phyloP scores from a whole-genome alignment of 2,888 invertebrate species.

The Petrolisthes cinctipes region DNA sequence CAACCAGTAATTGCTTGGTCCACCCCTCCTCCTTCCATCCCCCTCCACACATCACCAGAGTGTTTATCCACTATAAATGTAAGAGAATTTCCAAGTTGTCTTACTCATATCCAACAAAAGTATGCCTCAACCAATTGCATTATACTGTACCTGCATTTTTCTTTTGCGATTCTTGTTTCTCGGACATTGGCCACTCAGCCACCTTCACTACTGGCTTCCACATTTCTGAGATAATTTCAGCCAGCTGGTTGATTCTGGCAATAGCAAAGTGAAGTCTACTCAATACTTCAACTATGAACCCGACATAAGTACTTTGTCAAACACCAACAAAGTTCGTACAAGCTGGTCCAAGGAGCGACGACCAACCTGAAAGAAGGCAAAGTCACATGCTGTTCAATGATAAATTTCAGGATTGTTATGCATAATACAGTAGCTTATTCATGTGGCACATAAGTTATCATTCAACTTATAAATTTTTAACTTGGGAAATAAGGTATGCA shows the following conservation, averaged over 20 bases:
- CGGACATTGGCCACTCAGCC: slow-evolving; percentile 68
- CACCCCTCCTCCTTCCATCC: too few relatives aligned
- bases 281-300: slow-evolving; percentile 67
- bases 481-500: too few relatives aligned
- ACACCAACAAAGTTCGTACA: slow-evolving; percentile 63
- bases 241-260: slow-evolving; percentile 73
- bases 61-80: too few relatives aligned
- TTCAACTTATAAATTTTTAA: too few relatives aligned
- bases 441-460: too few relatives aligned
- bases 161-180: slow-evolving; percentile 72
- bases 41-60: too few relatives aligned
- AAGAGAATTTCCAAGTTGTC: too few relatives aligned
- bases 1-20: too few relatives aligned
- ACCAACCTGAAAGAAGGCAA: slow-evolving; percentile 66
- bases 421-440: too few relatives aligned
- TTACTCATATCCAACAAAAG: too few relatives aligned
- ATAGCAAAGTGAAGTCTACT: slow-evolving; percentile 68
- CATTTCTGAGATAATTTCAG: slow-evolving; percentile 76
- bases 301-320: slow-evolving; percentile 66
- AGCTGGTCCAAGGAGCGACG: slow-evolving; percentile 60
- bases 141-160: slow-evolving; percentile 70
- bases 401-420: too few relatives aligned
- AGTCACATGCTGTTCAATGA: neutral
- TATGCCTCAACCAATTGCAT: neutral
- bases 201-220: slow-evolving; percentile 72